Evolutionary conservation across 2,113 vertebrate genomes (phyloP), one percentile per base, ranked within the genome.

Genomic region (Lycaon pictus): DNA sequence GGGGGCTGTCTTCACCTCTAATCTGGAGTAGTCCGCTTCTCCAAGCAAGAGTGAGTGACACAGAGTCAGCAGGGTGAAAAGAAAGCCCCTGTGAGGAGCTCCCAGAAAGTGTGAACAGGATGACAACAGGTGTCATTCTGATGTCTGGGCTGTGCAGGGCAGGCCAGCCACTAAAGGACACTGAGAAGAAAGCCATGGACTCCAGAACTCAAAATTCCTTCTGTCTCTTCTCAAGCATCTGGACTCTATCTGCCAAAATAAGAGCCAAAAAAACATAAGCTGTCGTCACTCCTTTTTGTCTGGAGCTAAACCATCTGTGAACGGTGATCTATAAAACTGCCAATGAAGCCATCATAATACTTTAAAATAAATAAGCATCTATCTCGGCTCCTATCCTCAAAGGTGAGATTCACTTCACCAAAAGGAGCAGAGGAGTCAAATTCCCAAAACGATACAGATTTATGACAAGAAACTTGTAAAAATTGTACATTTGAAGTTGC

Each of bases 201-300:
- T 77, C 63, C 35, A 35, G 32, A 48, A 32, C 23, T 23, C 79
- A 60, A 56, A 74, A 16, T 22, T 2, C 17, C 32, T 15, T 77
- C 11, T 58, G 16, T 74, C 37, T 92, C 60, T 67, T 79, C 76
- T 92, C 43, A 76, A 95, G 74, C 51, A 71, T 85, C 84, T 94
- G 81, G 95, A 80, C 20, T 94, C 90, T 16, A 77, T 82, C 88
- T 82, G 55, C 48, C 71, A 90, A 81, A 62, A 76, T 88, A 97
- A 94, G 88, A 81, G 19, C 35, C 27, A 23, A 71, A 43, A 72
- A 94, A 90, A 83, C 82, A 67, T 83, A 92, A 83, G 55, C 48
- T 90, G 17, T 82, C 77, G 90, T 93, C 20, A 11, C 77, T 80
- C 51, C 15, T 77, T 86, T 85, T 55, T 56, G 60, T 93, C 90